Conservation (phyloP, 2,888 invertebrate genomes). For the Hydropsyche betteni region DNA sequence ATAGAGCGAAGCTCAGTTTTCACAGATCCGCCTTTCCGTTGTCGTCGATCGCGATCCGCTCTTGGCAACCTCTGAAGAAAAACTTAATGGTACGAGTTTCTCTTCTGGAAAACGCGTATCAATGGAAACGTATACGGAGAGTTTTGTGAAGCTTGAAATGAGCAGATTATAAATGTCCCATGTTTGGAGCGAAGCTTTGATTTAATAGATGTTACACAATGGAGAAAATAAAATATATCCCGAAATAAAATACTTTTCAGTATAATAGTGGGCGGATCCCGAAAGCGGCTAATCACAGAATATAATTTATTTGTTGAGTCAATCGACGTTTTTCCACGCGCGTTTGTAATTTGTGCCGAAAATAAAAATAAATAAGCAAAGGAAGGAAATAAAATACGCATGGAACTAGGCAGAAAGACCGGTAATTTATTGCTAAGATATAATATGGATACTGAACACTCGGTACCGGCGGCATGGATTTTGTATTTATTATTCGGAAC, state of each 20-base stretch:
- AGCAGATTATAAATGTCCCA: conserved; percentile 10
- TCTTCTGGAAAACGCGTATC: background rate
- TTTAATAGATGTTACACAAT: background rate
- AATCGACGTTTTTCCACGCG: conserved; percentile 22
- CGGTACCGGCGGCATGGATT: conserved; percentile 25
- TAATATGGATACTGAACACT: conserved; percentile 33
- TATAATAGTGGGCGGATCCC: background rate
- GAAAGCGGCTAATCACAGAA: conserved; percentile 4
- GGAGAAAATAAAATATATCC: background rate
- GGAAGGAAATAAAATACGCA: conserved; percentile 24
- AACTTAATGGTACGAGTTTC: conserved; percentile 18
- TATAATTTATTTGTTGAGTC: conserved; percentile 16
- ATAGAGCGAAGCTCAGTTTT: conserved; percentile 39
- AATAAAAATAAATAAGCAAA: conserved; percentile 33
- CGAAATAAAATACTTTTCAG: background rate
- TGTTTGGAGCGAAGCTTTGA: background rate
- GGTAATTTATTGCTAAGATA: conserved; percentile 30
- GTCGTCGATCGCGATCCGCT: conserved; percentile 37
- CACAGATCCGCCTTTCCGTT: conserved; percentile 49
- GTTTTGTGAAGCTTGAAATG: background rate
- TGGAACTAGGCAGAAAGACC: conserved; percentile 29
- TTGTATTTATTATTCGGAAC: conserved; percentile 40
- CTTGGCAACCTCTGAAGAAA: conserved; percentile 6
- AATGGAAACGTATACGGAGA: background rate
- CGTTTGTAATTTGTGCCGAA: conserved; percentile 27